These are phyloP conservation scores for Trissolcus japonicus DNA, from an alignment of 2,888 invertebrate genomes.

Conservation along the genomic window DNA sequence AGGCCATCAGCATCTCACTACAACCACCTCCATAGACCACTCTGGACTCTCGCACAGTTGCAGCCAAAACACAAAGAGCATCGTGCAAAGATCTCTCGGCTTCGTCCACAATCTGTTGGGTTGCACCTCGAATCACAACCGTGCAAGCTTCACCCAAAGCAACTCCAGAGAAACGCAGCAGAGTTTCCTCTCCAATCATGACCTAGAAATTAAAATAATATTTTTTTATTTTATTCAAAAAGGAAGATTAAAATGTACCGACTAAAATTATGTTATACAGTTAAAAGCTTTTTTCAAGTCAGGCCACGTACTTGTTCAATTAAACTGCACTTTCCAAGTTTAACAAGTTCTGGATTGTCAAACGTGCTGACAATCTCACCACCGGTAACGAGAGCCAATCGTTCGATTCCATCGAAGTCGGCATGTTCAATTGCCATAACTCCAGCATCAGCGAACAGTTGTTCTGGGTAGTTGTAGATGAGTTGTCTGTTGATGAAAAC, in stretches of 20 bases:
- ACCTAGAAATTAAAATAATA: constrained; percentile 76
- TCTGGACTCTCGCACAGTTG: constrained; percentile 95
- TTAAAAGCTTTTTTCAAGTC: background rate
- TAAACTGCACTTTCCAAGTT: constrained; percentile 94
- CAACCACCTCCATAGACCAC: constrained; percentile 96
- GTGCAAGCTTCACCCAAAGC: constrained; percentile 97
- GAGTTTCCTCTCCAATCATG: constrained; percentile 98
- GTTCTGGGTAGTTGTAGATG: constrained; percentile 99
- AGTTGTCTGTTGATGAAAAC: constrained; percentile 99
- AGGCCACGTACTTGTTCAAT: constrained; percentile 89
- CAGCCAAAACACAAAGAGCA: constrained; percentile 96
- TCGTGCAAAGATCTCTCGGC: constrained; percentile 99
- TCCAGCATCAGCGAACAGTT: constrained; percentile 97
- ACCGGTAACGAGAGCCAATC: constrained; percentile 96
- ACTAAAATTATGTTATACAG: too few species aligned
- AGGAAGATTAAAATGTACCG: too few species aligned
- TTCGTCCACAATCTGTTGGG: constrained; percentile 98
- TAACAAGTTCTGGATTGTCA: constrained; percentile 93
- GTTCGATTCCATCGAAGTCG: constrained; percentile 99
- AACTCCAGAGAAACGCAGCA: constrained; percentile 96
- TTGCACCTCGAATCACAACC: constrained; percentile 97
- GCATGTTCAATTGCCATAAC: constrained; percentile 99
- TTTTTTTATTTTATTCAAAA: background rate
- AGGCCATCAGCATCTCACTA: constrained; percentile 98
- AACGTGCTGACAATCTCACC: constrained; percentile 99